Percentiles rank a stretch among this genome's conserved stretches.
Conservation (phyloP, 1,140 invertebrate genomes). For the Brachionus rubens region DNA sequence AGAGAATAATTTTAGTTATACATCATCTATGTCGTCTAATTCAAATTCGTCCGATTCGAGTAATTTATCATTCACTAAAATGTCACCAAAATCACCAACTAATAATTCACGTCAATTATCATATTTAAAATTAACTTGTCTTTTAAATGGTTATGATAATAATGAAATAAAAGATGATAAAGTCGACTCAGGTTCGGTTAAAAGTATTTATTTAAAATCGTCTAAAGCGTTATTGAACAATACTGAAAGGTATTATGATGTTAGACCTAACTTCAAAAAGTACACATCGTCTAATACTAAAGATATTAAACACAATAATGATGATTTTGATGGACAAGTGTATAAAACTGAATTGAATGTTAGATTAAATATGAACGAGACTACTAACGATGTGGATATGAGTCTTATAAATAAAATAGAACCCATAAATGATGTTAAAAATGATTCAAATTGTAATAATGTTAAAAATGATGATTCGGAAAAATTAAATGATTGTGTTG, state of each 20-base stretch:
- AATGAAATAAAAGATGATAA: neutral
- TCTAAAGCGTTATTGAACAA: neutral
- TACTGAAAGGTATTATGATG: slow-evolving; percentile 7
- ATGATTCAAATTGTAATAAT: too few relatives aligned
- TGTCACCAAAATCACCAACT: neutral
- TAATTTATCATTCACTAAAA: neutral
- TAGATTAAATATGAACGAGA: neutral
- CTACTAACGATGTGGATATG: too few relatives aligned
- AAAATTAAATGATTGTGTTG: too few relatives aligned
- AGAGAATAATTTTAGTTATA: slow-evolving; percentile 24
- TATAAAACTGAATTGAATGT: slow-evolving; percentile 12
- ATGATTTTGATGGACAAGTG: neutral
- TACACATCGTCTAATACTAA: neutral
- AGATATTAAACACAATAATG: neutral
- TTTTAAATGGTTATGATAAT: slow-evolving; percentile 29
- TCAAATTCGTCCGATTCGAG: neutral
- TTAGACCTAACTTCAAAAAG: neutral
- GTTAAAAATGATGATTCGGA: too few relatives aligned
- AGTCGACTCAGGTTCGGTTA: neutral
- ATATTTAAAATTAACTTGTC: slow-evolving; percentile 27
- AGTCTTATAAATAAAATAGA: too few relatives aligned
- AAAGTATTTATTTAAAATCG: slow-evolving; percentile 24
- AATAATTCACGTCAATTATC: slow-evolving; percentile 28
- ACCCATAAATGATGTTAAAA: too few relatives aligned
- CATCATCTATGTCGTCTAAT: neutral